Base-by-base conservation (phyloP, 2,113 vertebrate genomes). In the Oplegnathus fasciatus region DNA sequence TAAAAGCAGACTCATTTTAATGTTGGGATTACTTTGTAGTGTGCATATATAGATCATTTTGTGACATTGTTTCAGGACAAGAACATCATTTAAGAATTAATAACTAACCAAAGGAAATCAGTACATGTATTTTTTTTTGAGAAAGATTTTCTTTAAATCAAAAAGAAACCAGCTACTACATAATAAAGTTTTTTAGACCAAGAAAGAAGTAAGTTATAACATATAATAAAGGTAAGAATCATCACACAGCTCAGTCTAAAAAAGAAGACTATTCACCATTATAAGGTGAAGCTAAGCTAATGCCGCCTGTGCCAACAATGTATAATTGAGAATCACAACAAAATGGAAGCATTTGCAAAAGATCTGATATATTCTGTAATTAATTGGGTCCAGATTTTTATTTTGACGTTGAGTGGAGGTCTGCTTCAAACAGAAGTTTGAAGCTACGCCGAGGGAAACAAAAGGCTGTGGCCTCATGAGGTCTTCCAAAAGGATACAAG, bases 401-500 rank as follows among this genome's bases (percentile, higher is more conserved):
- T 83, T 88, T 87, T 84, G 82, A 84, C 40, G 64, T 82, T 20
- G 42, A 84, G 82, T 67, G 86, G 88, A 82, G 70, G 67, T 91
- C 73, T 64, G 40, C 70, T 57, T 88, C 89, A 87, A 87, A 89
- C 83, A 37, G 77, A 37, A 14, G 60, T 80, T 88, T 75, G 73
- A 85, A 32, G 77, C 86, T n/a, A 55, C 24, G 34, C 87, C 50
- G 73, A 83, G 71, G 40, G 78, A 86, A 80, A 90, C 90, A 91
- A 91, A 93, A 90, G 89, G 67, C 80, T 65, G 40, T 20, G 84
- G 82, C 86, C 88, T 89, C 76, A 70, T 66, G 78, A 50, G 5
- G 58, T 83, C 85, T 82, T 91, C 82, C 75, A 80, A 88, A 71
- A 78, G 82, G 55, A 91, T 62, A 92, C 89, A 94, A 88, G 84